phyloP scores from a whole-genome alignment of 2,888 invertebrate genomes.

The Tolmerus cingulatus region DNA sequence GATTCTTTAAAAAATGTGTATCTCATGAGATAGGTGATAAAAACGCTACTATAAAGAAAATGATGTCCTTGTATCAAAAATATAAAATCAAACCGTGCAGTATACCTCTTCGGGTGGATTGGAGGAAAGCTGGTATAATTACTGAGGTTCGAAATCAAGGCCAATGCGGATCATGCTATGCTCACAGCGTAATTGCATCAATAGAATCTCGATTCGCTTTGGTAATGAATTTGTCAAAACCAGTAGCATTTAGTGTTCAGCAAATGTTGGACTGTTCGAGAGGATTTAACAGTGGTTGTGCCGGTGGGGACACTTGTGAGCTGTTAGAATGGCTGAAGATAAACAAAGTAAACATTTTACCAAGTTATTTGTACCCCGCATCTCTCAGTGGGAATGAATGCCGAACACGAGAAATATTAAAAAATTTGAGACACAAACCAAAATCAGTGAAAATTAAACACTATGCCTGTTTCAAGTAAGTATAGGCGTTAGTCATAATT shows the following conservation, averaged over 20 bases:
- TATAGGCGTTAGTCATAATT: not conserved
- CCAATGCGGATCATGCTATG: conserved; percentile 87
- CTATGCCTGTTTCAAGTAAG: conserved; percentile 49
- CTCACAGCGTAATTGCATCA: conserved; percentile 78
- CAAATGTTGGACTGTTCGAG: conserved; percentile 83
- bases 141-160: conserved; percentile 76
- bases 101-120: conserved; percentile 57
- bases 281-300: conserved; percentile 76
- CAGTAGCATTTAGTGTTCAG: conserved; percentile 74
- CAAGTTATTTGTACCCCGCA: conserved; percentile 72
- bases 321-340: conserved; percentile 75
- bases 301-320: conserved; percentile 83
- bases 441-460: conserved; percentile 44
- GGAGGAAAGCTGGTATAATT: conserved; percentile 73
- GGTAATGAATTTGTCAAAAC: conserved; percentile 74
- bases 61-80: not conserved
- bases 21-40: not conserved
- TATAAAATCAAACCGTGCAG: not conserved
- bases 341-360: conserved; percentile 67
- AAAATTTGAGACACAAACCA: not conserved
- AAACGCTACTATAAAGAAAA: not conserved
- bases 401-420: not conserved
- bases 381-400: not conserved
- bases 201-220: conserved; percentile 81
- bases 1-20: not conserved